Conservation (phyloP, 2,113 vertebrate genomes). For the Microtus ochrogaster region DNA sequence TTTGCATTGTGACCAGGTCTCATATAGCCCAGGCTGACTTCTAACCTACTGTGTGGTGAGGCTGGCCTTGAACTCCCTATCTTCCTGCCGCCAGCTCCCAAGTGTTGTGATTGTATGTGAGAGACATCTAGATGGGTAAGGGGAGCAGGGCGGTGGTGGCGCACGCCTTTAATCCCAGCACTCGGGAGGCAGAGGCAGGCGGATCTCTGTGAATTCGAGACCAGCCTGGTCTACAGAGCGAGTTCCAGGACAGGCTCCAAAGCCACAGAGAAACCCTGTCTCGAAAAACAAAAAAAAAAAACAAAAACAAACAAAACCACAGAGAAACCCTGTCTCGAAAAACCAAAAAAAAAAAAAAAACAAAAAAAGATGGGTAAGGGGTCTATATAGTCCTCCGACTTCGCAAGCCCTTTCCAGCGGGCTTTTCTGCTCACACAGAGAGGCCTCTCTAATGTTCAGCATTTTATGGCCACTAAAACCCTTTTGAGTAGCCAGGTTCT, state of each 20-base stretch:
- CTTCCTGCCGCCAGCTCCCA: neutral
- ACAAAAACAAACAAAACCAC: too few relatives aligned
- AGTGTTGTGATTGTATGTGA: neutral
- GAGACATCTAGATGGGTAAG: neutral
- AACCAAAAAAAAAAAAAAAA: too few relatives aligned
- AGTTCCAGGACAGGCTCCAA: too few relatives aligned
- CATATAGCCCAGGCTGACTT: neutral
- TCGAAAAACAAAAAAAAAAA: too few relatives aligned
- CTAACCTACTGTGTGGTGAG: neutral
- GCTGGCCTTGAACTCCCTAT: neutral
- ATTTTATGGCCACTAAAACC: neutral
- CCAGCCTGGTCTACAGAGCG: too few relatives aligned
- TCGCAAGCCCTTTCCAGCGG: neutral
- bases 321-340: too few relatives aligned
- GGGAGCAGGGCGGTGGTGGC: too few relatives aligned
- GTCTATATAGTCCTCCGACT: conserved; percentile 8
- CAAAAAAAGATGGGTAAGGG: neutral
- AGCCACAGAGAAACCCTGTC: too few relatives aligned
- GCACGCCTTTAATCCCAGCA: too few relatives aligned
- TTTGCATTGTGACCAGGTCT: neutral
- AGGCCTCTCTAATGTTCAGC: neutral
- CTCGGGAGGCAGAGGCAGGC: too few relatives aligned
- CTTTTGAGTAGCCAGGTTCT: neutral
- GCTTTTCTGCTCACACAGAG: conserved; percentile 32
- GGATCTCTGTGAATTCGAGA: too few relatives aligned